Conservation (phyloP, 2,797 vertebrate species). For the Brachyalestes nurse region DNA sequence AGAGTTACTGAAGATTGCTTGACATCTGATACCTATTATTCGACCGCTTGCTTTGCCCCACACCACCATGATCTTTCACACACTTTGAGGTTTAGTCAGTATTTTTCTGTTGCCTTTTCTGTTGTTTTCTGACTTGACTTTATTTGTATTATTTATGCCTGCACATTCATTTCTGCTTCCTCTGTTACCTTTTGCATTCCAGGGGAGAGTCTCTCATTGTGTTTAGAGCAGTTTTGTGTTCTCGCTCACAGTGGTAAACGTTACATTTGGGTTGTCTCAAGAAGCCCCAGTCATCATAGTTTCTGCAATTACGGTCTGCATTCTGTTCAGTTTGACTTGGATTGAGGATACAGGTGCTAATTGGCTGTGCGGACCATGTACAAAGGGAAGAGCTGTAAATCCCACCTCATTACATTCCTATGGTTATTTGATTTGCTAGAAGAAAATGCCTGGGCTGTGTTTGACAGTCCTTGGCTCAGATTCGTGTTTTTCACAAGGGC, state of each 20-base stretch:
- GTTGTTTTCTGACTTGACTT: constrained; percentile 1
- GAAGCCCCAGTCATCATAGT: neutral
- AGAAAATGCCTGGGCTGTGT: neutral
- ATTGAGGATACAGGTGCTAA: neutral
- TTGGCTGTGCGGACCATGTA: neutral
- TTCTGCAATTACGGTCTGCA: neutral
- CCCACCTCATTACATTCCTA: neutral
- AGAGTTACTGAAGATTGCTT: neutral
- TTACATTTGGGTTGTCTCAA: neutral
- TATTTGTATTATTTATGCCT: constrained; percentile 28
- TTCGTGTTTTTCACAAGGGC: neutral
- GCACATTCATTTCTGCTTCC: neutral
- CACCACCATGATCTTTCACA: neutral
- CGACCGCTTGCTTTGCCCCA: neutral
- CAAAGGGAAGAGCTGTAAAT: neutral
- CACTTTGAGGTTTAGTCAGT: neutral
- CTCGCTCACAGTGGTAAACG: neutral
- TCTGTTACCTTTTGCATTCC: neutral
- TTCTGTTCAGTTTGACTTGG: neutral
- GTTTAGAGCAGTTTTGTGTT: neutral
- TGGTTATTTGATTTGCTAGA: neutral
- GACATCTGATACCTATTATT: neutral
- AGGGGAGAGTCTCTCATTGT: neutral
- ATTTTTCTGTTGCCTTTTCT: neutral
- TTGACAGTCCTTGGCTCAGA: neutral